Percentiles rank a stretch among this genome's conserved stretches.
Evolutionary conservation across 2,888 invertebrate species (phyloP).

Genomic region (Eretmocerus hayati): DNA sequence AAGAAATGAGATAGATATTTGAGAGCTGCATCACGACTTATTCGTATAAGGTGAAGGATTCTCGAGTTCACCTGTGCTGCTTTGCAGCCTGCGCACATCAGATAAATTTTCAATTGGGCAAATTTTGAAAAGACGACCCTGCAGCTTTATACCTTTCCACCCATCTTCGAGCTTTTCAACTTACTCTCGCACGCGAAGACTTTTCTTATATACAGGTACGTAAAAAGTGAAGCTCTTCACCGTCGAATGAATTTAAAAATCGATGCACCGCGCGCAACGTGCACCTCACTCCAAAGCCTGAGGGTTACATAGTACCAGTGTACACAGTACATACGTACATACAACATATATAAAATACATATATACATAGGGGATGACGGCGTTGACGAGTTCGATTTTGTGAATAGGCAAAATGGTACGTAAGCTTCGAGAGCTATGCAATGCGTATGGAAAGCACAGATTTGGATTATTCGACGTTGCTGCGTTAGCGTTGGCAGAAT

Average conservation of each 20-base stretch:
- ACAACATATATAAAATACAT: too few relatives aligned
- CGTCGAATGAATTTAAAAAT: slow-evolving; percentile 36
- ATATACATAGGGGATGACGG: too few relatives aligned
- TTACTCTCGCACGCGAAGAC: slow-evolving; percentile 6
- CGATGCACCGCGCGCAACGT: slow-evolving; percentile 27
- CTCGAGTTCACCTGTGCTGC: slow-evolving; percentile 14
- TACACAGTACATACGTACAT: too few relatives aligned
- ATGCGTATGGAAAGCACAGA: slow-evolving; percentile 14
- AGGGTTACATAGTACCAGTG: too few relatives aligned
- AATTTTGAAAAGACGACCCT: slow-evolving; percentile 36
- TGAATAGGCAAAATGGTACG: slow-evolving; percentile 28
- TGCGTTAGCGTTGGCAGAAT: neutral
- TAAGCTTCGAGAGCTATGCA: slow-evolving; percentile 19
- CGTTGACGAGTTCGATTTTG: slow-evolving; percentile 17
- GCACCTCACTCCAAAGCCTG: too few relatives aligned
- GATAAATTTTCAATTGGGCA: slow-evolving; percentile 44
- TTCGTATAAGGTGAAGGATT: too few relatives aligned
- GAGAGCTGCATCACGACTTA: slow-evolving; percentile 11
- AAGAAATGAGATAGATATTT: slow-evolving; percentile 10
- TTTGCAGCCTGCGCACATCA: slow-evolving; percentile 37
- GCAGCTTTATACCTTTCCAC: slow-evolving; percentile 3
- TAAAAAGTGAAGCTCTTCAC: neutral
- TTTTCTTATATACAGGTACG: neutral
- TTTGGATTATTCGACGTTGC: slow-evolving; percentile 3
- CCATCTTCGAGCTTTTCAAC: too few relatives aligned